Conservation (phyloP, 2,113 vertebrate genomes). For the Solea senegalensis region DNA sequence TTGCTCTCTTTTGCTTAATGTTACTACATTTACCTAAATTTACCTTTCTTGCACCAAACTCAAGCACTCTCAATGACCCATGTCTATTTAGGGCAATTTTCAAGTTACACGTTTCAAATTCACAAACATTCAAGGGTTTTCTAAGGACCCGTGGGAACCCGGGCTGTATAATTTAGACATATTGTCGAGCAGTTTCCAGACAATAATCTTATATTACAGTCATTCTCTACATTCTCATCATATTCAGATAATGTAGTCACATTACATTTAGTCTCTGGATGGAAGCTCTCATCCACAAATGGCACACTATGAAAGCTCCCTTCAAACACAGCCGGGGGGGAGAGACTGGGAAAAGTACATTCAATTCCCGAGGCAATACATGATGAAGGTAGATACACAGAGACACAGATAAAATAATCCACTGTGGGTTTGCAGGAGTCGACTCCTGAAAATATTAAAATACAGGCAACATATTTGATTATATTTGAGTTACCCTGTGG, state of each 20-base stretch:
- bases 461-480: not conserved
- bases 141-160: too few relatives aligned
- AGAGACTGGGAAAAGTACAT: constrained; percentile 21
- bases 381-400: constrained; percentile 8
- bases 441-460: not conserved
- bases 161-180: too few relatives aligned
- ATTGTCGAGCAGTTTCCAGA: not conserved
- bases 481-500: not conserved
- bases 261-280: constrained; percentile 11
- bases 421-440: not conserved
- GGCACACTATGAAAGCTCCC: constrained; percentile 6
- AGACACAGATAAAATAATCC: not conserved
- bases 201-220: not conserved
- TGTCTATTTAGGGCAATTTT: too few relatives aligned
- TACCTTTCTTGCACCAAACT: too few relatives aligned
- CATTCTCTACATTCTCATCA: constrained; percentile 8
- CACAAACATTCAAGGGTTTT: too few relatives aligned
- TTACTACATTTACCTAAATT: too few relatives aligned
- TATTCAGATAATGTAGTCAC: constrained; percentile 8
- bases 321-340: not conserved
- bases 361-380: constrained; percentile 9
- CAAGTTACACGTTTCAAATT: too few relatives aligned
- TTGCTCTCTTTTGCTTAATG: too few relatives aligned
- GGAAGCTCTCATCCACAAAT: constrained; percentile 16
- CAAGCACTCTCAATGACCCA: too few relatives aligned